Percentiles rank a stretch among this genome's conserved stretches.
phyloP scores from a whole-genome alignment of 1,140 invertebrate genomes.

The Potamilus streckersoni region DNA sequence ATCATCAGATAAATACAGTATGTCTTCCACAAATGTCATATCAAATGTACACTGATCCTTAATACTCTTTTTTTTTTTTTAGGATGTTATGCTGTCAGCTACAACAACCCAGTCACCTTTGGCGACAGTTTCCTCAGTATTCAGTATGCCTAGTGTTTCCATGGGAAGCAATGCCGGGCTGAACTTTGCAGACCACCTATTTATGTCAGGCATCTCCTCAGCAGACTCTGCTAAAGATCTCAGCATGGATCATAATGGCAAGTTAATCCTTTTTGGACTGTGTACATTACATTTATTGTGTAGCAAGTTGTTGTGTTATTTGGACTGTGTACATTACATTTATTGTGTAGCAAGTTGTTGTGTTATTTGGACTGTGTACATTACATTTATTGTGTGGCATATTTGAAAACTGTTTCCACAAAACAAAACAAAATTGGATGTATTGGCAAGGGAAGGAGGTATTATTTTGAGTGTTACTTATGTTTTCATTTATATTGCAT shows the following conservation, averaged over 20 bases:
- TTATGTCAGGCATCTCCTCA: conserved; percentile 57
- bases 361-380: background rate
- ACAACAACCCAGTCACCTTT: conserved; percentile 63
- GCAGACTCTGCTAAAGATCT: conserved; percentile 39
- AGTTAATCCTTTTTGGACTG: background rate
- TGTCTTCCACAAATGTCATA: too few species aligned
- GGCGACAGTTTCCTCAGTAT: conserved; percentile 61
- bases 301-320: too few species aligned
- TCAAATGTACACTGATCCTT: background rate
- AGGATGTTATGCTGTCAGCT: conserved; percentile 68
- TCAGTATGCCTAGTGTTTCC: conserved; percentile 63
- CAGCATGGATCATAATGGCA: conserved; percentile 46
- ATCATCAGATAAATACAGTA: too few species aligned
- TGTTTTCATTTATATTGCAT: too few species aligned
- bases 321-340: background rate
- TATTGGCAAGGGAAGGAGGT: too few species aligned
- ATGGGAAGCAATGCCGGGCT: conserved; percentile 35
- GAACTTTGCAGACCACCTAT: conserved; percentile 57
- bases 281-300: background rate
- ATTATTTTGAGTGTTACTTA: too few species aligned
- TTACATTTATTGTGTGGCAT: background rate
- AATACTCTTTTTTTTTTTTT: conserved; percentile 32
- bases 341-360: conserved; percentile 17
- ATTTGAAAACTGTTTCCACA: too few species aligned
- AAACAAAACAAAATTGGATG: too few species aligned